Evolutionary conservation across 2,113 vertebrate genomes (phyloP).

Genomic region (Oenanthe melanoleuca): DNA sequence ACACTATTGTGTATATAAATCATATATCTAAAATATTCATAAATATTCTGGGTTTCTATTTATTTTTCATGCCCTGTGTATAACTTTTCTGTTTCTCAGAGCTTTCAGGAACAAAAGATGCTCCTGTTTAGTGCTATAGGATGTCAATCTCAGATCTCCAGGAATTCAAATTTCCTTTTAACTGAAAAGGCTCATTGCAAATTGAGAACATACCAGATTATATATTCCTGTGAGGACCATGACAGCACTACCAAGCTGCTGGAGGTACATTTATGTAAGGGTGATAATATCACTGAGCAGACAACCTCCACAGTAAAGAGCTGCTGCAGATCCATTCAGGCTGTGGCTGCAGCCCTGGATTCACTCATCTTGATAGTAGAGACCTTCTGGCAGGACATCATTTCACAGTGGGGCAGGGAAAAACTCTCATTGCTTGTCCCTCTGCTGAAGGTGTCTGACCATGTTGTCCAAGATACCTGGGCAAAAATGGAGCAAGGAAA

Average conservation of each 20-base stretch:
- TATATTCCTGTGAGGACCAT: background rate
- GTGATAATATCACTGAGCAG: background rate
- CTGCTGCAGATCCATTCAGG: background rate
- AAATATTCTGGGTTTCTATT: background rate
- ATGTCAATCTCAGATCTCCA: background rate
- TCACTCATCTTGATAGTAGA: background rate
- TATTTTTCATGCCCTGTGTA: background rate
- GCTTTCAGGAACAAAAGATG: background rate
- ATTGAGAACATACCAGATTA: background rate
- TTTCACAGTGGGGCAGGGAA: background rate
- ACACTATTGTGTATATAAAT: background rate
- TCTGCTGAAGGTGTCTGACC: background rate
- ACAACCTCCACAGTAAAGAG: background rate
- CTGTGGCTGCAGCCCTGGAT: background rate
- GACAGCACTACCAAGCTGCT: background rate
- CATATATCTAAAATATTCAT: background rate
- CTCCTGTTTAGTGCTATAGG: background rate
- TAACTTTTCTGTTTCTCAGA: background rate
- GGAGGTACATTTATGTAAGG: background rate
- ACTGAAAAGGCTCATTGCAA: background rate
- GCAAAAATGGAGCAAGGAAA: background rate
- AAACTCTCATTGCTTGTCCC: background rate
- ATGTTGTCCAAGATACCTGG: background rate
- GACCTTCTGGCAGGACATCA: background rate
- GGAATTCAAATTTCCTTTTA: slow-evolving; percentile 24